Evolutionary conservation across 1,140 invertebrate species (phyloP).

Genomic region (Acromyrmex heyeri): DNA sequence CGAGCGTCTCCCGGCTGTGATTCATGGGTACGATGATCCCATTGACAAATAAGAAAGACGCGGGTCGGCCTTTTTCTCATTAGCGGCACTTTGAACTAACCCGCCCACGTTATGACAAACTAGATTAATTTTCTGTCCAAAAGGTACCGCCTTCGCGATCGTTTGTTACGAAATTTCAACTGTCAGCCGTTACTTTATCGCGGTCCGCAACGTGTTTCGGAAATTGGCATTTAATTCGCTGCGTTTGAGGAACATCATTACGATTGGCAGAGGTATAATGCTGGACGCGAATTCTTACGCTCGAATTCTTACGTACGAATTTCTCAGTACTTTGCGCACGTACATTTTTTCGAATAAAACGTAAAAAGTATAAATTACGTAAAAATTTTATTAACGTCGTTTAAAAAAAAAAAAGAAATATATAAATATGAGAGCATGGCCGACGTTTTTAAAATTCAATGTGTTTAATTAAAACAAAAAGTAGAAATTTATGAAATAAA

Average conservation of each 20-base stretch:
- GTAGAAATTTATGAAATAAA: neutral
- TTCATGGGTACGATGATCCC: constrained; percentile 82
- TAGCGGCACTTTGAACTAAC: constrained; percentile 86
- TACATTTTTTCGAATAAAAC: neutral
- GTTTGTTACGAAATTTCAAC: constrained; percentile 86
- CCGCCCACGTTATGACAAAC: constrained; percentile 87
- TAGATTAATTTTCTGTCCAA: constrained; percentile 86
- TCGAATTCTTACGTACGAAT: neutral
- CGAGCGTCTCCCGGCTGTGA: constrained; percentile 75
- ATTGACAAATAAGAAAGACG: constrained; percentile 86
- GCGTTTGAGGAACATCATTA: constrained; percentile 59
- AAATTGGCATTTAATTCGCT: constrained; percentile 68
- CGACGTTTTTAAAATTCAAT: constrained; percentile 24
- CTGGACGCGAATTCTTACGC: neutral
- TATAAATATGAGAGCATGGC: neutral
- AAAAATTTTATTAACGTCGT: constrained; percentile 5
- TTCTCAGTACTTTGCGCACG: neutral
- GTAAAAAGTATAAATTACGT: neutral
- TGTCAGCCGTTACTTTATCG: constrained; percentile 79
- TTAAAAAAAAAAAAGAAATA: neutral
- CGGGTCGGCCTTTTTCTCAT: constrained; percentile 85
- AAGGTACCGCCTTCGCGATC: constrained; percentile 81
- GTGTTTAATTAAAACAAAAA: constrained; percentile 28
- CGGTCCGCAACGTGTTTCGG: constrained; percentile 51
- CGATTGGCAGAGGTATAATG: constrained; percentile 25